Percentiles rank a stretch among this genome's conserved stretches.
phyloP scores from a whole-genome alignment of 2,113 vertebrate genomes.

The Plotosus lineatus region DNA sequence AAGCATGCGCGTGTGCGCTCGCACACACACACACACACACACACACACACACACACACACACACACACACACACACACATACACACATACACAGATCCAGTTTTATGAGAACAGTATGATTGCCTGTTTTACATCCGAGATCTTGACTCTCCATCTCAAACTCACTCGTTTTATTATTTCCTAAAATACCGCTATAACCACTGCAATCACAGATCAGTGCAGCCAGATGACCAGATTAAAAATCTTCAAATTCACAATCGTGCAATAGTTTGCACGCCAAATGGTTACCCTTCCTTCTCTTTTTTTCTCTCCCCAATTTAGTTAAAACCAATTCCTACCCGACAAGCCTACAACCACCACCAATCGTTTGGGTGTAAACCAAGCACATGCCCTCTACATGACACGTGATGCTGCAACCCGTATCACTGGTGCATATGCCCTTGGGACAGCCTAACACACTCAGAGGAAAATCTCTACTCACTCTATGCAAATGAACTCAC shows the following conservation, averaged over 20 bases:
- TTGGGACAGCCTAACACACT: no score
- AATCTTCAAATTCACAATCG: neutral
- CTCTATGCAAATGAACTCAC: no score
- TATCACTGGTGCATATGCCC: no score
- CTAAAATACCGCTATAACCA: neutral
- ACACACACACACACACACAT: constrained; percentile 16
- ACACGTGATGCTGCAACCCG: no score
- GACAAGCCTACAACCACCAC: no score
- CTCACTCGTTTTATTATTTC: neutral
- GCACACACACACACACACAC: constrained; percentile 19
- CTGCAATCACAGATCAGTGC: neutral
- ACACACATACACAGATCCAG: constrained; percentile 22
- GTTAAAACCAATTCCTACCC: no score
- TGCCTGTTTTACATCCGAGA: constrained; percentile 34
- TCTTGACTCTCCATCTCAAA: neutral
- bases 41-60: constrained; percentile 28
- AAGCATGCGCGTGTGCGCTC: constrained; percentile 19
- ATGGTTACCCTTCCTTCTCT: neutral
- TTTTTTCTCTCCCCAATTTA: neutral
- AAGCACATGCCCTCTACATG: no score
- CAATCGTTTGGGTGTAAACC: no score
- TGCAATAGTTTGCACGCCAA: neutral
- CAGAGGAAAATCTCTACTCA: no score
- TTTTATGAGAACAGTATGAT: constrained; percentile 49
- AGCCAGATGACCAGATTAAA: neutral